Evolutionary conservation across 37 sponge, comb jelly and placozoan genomes (phyloP).

Genomic region (Cliona cf. orientalis): DNA sequence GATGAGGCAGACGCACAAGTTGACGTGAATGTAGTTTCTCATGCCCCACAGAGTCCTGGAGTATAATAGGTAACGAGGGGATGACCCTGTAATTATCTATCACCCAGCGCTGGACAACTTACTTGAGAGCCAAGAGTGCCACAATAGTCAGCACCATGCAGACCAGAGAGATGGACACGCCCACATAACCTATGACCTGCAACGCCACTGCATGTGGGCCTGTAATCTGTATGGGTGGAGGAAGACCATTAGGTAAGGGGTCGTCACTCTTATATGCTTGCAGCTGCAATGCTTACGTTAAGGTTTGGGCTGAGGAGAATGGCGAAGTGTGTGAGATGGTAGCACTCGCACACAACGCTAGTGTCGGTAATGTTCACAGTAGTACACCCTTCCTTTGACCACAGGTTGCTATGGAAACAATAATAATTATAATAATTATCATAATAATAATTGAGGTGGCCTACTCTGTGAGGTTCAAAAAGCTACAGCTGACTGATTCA

Average conservation of each 20-base stretch:
- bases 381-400: constrained; percentile 41
- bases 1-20: constrained; percentile 55
- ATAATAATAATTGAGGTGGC: background rate
- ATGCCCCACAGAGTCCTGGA: constrained; percentile 69
- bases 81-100: background rate
- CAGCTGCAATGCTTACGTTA: background rate
- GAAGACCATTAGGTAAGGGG: background rate
- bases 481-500: too few species aligned
- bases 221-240: background rate
- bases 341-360: constrained; percentile 41
- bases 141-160: constrained; percentile 41
- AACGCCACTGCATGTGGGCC: background rate
- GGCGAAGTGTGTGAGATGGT: constrained; percentile 79
- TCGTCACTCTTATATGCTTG: too few species aligned
- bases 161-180: constrained; percentile 45
- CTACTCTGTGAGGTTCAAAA: too few species aligned
- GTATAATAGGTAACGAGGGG: background rate
- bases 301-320: constrained; percentile 56
- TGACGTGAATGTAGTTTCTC: constrained; percentile 60
- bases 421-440: background rate
- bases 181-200: constrained; percentile 44
- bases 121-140: constrained; percentile 36
- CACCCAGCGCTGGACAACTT: background rate
- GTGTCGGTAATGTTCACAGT: background rate
- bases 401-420: constrained; percentile 11